A percentile compares a stretch with the other conserved stretches of the same genome.
Evolutionary conservation across 2,113 vertebrate species (phyloP).

Genomic region (Odocoileus hemionus): DNA sequence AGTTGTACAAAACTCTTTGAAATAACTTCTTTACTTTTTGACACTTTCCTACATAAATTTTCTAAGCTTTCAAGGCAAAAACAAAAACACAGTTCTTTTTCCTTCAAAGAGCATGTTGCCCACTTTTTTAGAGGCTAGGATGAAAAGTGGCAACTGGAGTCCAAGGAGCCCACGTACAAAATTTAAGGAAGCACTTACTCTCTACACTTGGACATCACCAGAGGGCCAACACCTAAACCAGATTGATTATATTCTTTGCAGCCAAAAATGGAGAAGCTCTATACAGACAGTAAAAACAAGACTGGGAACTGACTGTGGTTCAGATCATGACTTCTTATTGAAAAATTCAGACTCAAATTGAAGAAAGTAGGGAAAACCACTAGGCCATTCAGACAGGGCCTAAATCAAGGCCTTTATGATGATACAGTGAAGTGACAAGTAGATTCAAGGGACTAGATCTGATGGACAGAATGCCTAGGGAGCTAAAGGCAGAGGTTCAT

Average conservation of each 20-base stretch:
- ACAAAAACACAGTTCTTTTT: not conserved
- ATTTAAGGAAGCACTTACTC: not conserved
- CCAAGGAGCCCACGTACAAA: not conserved
- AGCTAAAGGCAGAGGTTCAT: not conserved
- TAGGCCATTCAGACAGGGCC: not conserved
- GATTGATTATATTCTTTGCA: not conserved
- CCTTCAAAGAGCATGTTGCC: not conserved
- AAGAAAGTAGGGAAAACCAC: not conserved
- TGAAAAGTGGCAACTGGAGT: not conserved
- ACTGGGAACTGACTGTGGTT: not conserved
- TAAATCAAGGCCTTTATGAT: not conserved
- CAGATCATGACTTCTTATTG: not conserved
- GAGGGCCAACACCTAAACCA: fast-evolving
- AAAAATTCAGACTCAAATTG: not conserved
- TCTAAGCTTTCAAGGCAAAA: not conserved
- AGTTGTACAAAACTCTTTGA: not conserved
- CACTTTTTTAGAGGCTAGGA: not conserved
- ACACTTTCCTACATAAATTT: not conserved
- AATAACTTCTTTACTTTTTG: not conserved
- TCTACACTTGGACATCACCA: not conserved
- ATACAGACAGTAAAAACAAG: not conserved
- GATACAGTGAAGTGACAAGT: not conserved
- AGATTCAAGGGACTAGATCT: not conserved
- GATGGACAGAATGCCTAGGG: not conserved
- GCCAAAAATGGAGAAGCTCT: not conserved